Evolutionary conservation across 1,140 invertebrate genomes (phyloP).

Genomic region (Helicorthomorpha holstii): DNA sequence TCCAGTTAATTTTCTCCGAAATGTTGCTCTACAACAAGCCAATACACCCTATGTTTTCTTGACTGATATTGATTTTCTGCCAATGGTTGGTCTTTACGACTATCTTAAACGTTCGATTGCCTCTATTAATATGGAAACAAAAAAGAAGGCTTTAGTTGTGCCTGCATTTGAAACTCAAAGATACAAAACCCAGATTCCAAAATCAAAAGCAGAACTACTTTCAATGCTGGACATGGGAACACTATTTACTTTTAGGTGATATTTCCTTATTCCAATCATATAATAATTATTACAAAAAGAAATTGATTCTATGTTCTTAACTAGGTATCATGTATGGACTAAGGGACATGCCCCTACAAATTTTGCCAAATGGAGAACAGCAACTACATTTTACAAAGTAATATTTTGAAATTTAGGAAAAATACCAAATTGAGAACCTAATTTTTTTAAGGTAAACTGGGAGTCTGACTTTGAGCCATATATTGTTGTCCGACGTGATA

Average conservation of each 20-base stretch:
- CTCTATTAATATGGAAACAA: slow-evolving; percentile 36
- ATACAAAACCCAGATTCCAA: slow-evolving; percentile 62
- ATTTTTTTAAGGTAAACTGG: slow-evolving; percentile 60
- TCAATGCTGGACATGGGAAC: slow-evolving; percentile 52
- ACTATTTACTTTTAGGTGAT: slow-evolving; percentile 64
- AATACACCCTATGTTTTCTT: slow-evolving; percentile 73
- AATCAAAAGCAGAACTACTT: slow-evolving; percentile 58
- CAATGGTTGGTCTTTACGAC: slow-evolving; percentile 63
- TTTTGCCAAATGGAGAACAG: slow-evolving; percentile 62
- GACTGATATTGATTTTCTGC: slow-evolving; percentile 80
- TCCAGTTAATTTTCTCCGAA: slow-evolving; percentile 79
- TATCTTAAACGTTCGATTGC: slow-evolving; percentile 44
- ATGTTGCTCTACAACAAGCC: slow-evolving; percentile 64
- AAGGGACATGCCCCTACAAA: slow-evolving; percentile 76
- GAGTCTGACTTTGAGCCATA: slow-evolving; percentile 86
- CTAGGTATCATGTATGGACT: slow-evolving; percentile 38
- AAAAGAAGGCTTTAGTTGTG: slow-evolving; percentile 60
- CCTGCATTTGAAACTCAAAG: slow-evolving; percentile 83
- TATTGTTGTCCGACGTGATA: slow-evolving; percentile 56
- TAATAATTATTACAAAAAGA: no score
- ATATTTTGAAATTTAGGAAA: slow-evolving; percentile 2
- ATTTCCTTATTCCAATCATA: no score
- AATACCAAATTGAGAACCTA: slow-evolving; percentile 4
- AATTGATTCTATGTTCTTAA: background rate
- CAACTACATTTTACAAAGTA: slow-evolving; percentile 64